Conservation (phyloP, 1,140 invertebrate genomes). For the Tetramorium simillimum region DNA sequence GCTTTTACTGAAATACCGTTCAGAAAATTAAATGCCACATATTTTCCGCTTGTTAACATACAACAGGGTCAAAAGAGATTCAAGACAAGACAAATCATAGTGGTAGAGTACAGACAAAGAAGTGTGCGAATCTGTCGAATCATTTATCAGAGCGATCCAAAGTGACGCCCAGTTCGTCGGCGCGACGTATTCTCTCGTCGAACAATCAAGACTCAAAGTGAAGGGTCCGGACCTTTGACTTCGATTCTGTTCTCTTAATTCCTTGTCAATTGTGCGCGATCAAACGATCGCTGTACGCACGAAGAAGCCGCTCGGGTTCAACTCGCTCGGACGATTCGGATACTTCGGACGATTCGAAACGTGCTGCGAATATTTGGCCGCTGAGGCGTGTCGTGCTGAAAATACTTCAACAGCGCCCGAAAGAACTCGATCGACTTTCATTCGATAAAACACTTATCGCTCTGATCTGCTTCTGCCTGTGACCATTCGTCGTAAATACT, state of each 20-base stretch:
- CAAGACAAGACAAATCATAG: slow-evolving; percentile 14
- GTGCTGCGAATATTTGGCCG: slow-evolving; percentile 54
- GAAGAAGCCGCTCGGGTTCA: slow-evolving; percentile 31
- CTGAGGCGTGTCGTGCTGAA: slow-evolving; percentile 27
- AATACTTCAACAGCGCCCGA: slow-evolving; percentile 20
- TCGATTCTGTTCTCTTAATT: slow-evolving; percentile 55
- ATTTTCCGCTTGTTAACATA: not conserved
- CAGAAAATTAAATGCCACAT: not conserved
- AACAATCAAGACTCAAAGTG: slow-evolving; percentile 47
- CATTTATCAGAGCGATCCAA: slow-evolving; percentile 19
- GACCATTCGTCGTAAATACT: not conserved
- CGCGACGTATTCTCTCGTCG: slow-evolving; percentile 40
- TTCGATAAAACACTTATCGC: slow-evolving; percentile 47
- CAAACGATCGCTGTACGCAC: slow-evolving; percentile 53
- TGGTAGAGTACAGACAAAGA: not conserved
- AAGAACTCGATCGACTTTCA: slow-evolving; percentile 9
- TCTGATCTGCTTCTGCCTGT: not conserved
- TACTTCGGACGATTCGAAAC: slow-evolving; percentile 50
- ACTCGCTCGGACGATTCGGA: slow-evolving; percentile 40
- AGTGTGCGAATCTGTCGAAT: slow-evolving; percentile 22
- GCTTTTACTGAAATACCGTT: not conserved
- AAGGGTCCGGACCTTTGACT: slow-evolving; percentile 30
- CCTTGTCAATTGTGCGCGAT: slow-evolving; percentile 50
- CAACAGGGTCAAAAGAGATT: not conserved
- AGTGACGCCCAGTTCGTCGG: slow-evolving; percentile 5